These are phyloP conservation scores for Girardinus metallicus DNA, from an alignment of 2,797 vertebrate genomes.

Conservation along the genomic window DNA sequence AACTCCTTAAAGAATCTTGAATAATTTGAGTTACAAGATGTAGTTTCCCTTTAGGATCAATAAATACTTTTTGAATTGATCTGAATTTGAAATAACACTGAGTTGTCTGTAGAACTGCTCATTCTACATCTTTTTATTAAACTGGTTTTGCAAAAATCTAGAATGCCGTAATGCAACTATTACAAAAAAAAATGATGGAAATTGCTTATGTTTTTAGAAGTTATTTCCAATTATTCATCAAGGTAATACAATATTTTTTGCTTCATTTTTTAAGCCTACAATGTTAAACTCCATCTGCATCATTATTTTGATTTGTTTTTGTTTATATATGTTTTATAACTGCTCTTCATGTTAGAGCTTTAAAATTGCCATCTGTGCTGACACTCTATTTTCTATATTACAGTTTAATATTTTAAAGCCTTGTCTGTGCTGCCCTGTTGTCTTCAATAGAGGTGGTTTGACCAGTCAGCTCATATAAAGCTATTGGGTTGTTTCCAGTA, in stretches of 20 bases:
- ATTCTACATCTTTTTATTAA: background rate
- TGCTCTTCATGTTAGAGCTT: background rate
- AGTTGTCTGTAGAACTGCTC: background rate
- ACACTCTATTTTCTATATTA: background rate
- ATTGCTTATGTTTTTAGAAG: background rate
- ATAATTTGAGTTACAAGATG: no score
- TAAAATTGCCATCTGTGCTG: background rate
- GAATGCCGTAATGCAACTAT: background rate
- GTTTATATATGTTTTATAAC: background rate
- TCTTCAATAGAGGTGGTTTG: background rate
- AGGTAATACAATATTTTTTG: background rate
- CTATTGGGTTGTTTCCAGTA: background rate
- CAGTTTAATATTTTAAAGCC: background rate
- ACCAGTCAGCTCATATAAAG: background rate
- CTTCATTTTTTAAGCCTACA: background rate
- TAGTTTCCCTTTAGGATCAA: no score
- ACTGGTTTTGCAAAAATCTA: background rate
- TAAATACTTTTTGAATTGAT: no score
- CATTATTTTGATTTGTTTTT: background rate
- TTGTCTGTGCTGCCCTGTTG: background rate
- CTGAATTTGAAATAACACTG: background rate
- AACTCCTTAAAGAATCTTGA: no score
- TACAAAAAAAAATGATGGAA: background rate
- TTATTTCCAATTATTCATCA: background rate
- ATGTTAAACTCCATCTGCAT: background rate